Conservation (phyloP, 2,888 invertebrate genomes). For the Sminthurinus aureus region DNA sequence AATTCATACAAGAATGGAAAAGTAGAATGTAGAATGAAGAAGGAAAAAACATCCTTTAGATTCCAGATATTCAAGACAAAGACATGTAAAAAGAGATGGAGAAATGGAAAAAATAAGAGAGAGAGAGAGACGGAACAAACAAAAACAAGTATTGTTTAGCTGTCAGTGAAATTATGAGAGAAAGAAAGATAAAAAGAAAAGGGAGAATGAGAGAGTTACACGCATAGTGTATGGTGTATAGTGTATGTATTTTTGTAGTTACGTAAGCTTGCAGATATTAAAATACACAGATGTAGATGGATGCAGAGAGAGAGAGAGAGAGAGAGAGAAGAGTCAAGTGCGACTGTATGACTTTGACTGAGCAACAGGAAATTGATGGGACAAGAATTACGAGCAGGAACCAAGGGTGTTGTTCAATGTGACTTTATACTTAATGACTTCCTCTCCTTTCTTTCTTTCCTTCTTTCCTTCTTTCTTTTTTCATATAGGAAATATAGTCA, state of each 20-base stretch:
- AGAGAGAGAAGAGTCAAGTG: too few relatives aligned
- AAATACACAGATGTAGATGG: too few relatives aligned
- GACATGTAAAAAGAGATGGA: not conserved
- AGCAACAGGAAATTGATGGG: slow-evolving; percentile 32
- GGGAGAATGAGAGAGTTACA: not conserved
- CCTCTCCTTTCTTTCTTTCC: slow-evolving; percentile 9
- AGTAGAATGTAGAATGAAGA: not conserved
- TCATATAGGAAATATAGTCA: not conserved
- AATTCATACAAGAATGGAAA: not conserved
- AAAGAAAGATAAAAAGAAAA: not conserved
- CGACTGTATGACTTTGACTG: not conserved
- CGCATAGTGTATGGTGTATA: too few relatives aligned
- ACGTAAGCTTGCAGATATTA: too few relatives aligned
- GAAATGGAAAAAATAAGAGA: not conserved
- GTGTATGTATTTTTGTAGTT: not conserved
- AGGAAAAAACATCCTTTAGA: not conserved
- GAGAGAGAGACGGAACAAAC: not conserved
- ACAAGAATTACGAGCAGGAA: slow-evolving; percentile 31
- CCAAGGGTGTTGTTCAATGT: slow-evolving; percentile 31
- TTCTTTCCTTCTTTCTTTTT: slow-evolving; percentile 8
- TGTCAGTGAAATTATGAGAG: not conserved
- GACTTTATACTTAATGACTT: slow-evolving; percentile 30
- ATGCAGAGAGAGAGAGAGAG: too few relatives aligned
- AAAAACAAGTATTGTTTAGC: slow-evolving; percentile 9
- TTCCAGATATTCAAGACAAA: slow-evolving; percentile 4